Base-by-base conservation (phyloP, 2,888 invertebrate species). In the Drosophila birchii region DNA sequence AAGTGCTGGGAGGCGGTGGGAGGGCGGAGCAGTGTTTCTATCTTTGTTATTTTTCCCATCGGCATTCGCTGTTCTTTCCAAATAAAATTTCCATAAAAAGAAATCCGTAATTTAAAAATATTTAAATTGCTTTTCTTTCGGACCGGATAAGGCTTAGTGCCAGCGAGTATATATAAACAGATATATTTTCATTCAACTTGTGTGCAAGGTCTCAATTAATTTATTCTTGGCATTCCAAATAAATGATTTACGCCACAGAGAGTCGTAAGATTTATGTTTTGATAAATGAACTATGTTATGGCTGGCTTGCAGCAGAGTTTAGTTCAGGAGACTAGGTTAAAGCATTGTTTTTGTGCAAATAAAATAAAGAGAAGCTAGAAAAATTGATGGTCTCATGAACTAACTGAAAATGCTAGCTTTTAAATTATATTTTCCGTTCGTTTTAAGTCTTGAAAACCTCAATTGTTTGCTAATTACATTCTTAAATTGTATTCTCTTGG, bases 41-140 rank as follows among this genome's bases (percentile, higher is more conserved):
- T 78, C 73, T 63, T 68, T 86, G 74, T 86, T 74, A 86, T 88
- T 76, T 63, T 72, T 85, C 87, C 87, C 85, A 77, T 63, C 78
- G 85, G 89, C 66, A 73, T 80, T 80, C 75, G 80, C 78, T 72
- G 80, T 75, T 68, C 34, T 72, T 64, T 32, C 44, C 43, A 66
- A 88, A 84, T 85, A 82, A 78, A 84, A 81, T 84, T 77, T 82
- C 72, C 72, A 89, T 82, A 89, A 88, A 75, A 69, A 73, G 43
- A 55, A 60, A 68, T 76, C 73, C 69, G 75, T 86, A 67, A 67
- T 78, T 68, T 41, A n/a, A 67, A 78, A 81, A 80, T 74, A 70
- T 76, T 75, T 73, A 78, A 75, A 75, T 71, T 47, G 61, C 61
- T 53, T 64, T 63, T 45, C 54, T 61, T 45, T 54, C 34, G 44